Percentiles rank a stretch among this genome's conserved stretches.
Conservation (phyloP, 2,888 invertebrate species). For the Stictocephala bisonia region DNA sequence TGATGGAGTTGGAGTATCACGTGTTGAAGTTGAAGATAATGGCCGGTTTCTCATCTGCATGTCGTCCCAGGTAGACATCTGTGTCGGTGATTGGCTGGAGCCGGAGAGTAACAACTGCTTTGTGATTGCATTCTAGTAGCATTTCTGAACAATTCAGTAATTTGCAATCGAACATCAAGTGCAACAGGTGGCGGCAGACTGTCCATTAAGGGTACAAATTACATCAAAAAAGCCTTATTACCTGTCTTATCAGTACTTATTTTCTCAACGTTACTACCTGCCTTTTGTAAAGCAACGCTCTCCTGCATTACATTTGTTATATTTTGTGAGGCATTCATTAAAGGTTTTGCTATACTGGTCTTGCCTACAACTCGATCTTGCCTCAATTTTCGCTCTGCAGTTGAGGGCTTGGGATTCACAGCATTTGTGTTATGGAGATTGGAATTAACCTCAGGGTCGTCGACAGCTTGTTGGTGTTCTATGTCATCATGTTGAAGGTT, state of each 20-base stretch:
- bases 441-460: not conserved
- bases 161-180: not conserved
- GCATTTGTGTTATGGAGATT: no score
- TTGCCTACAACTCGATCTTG: constrained; percentile 15
- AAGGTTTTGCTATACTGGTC: not conserved
- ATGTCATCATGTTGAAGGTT: not conserved
- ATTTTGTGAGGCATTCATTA: constrained; percentile 12
- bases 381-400: not conserved
- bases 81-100: not conserved
- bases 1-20: not conserved
- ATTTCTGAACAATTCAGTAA: constrained; percentile 4
- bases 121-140: not conserved
- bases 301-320: constrained; percentile 7
- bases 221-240: no score
- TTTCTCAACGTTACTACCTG: not conserved
- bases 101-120: not conserved
- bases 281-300: constrained; percentile 25
- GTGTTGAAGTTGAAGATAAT: constrained; percentile 2
- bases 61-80: not conserved
- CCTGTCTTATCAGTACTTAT: not conserved
- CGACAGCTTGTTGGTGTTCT: not conserved
- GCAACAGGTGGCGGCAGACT: constrained; percentile 19
- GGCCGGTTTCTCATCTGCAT: constrained; percentile 6
- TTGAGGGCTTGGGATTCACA: not conserved
- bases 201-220: constrained; percentile 21